Percentiles rank a stretch among this genome's conserved stretches.
These are phyloP conservation scores for Craseonycteris thonglongyai DNA, from an alignment of 2,113 vertebrate species.

Conservation along the genomic window DNA sequence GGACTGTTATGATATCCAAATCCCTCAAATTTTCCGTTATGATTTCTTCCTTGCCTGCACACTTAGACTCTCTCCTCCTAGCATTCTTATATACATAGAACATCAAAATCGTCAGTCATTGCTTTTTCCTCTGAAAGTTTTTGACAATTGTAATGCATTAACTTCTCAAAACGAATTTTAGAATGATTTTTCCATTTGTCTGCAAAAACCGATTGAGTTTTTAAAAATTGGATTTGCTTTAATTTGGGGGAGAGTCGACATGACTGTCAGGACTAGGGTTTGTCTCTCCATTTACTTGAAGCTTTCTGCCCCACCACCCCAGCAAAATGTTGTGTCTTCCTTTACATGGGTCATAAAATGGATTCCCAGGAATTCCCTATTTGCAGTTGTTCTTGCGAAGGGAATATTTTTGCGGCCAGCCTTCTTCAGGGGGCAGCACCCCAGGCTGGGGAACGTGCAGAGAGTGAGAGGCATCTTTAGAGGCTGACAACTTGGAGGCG, in stretches of 20 bases:
- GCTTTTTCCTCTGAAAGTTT: background rate
- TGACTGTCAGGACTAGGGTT: background rate
- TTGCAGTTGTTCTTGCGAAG: background rate
- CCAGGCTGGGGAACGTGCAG: too few relatives aligned
- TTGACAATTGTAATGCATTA: background rate
- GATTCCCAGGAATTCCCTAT: background rate
- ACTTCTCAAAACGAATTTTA: background rate
- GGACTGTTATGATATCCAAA: background rate
- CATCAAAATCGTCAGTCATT: accelerated
- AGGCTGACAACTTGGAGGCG: background rate
- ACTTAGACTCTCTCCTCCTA: background rate
- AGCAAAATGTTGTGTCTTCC: background rate
- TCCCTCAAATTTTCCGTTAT: background rate
- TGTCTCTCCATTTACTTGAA: background rate
- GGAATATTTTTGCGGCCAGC: background rate
- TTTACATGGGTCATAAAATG: background rate
- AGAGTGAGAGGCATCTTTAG: background rate
- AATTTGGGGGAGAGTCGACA: background rate
- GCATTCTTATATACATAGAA: background rate
- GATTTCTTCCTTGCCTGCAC: background rate
- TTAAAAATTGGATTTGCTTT: background rate
- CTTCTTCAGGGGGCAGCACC: too few relatives aligned
- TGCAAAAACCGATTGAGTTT: background rate
- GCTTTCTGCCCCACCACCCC: background rate
- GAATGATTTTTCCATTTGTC: background rate